Evolutionary conservation across 2,113 vertebrate species (phyloP), one percentile per base, ranked within the genome.

Genomic region (Natator depressus): DNA sequence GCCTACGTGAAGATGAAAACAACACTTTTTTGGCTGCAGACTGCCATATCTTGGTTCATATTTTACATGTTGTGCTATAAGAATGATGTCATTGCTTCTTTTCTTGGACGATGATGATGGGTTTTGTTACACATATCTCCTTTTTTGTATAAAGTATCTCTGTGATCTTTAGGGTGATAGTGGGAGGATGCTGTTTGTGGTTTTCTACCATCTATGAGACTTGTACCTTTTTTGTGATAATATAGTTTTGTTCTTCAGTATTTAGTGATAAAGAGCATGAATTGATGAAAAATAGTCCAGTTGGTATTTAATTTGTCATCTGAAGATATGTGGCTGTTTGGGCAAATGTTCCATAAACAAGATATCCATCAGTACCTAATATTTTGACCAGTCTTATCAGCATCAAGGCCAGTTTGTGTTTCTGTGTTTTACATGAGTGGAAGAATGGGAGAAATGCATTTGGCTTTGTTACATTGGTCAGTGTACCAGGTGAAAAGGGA

Each of bases 401-500:
- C 35, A 4, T 8, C 12, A 72, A 91, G 95, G 57, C 51, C 13
- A 80, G 8, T 29, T 86, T 72, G 47, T 84, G 3, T 55, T 89
- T 82, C 38, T 72, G 47, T 84, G 3, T 55, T 89, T 82, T 35
- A 25, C 87, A 69, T 5, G 84, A 35, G 22, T 80, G 81, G 87
- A 89, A 87, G 38, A 75, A 50, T 10, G n/a, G 6, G 35, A 75
- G 49, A 88, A 90, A 8, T 7, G 1, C 16, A 9, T 50, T 80
- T 82, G 46, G 5, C 10, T 93, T 89, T 91, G 7, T 57, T 55
- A 55, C 4, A 42, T 31, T 22, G 5, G 38, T 46, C 46, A 4
- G 47, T 91, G 10, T 1, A 5, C 1, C 4, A 3, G 0, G 0
- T 79, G 76, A n/a, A 53, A 85, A 91, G n/a, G 35, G 53, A 65